Conservation (phyloP, 2,888 invertebrate species). For the Drosophila melanosoma region DNA sequence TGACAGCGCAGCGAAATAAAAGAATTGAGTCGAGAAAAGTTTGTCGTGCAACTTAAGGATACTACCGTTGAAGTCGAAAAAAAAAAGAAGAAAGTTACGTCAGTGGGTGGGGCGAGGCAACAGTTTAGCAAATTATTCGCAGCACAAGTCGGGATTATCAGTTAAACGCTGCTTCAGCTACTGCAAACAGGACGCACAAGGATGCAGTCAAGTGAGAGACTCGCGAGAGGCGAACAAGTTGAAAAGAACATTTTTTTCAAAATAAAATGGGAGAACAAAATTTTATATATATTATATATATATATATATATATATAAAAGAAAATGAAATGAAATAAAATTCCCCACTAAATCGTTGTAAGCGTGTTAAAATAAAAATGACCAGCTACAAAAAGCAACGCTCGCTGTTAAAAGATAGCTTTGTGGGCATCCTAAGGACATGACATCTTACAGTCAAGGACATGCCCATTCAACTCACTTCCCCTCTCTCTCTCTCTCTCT, state of each 20-base stretch:
- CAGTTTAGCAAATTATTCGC: constrained; percentile 75
- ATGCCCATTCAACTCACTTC: constrained; percentile 21
- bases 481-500: not conserved
- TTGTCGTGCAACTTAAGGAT: constrained; percentile 13
- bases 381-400: constrained; percentile 24
- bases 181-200: constrained; percentile 27
- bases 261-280: constrained; percentile 16
- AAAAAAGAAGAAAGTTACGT: not conserved
- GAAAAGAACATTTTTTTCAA: constrained; percentile 3
- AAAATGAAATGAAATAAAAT: constrained; percentile 40
- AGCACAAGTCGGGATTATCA: constrained; percentile 80
- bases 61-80: constrained; percentile 18
- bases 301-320: constrained; percentile 15
- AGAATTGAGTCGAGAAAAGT: constrained; percentile 29
- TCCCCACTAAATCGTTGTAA: constrained; percentile 64
- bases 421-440: constrained; percentile 20
- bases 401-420: constrained; percentile 25
- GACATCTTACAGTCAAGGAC: constrained; percentile 73
- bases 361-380: constrained; percentile 62
- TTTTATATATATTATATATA: constrained; percentile 18
- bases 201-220: constrained; percentile 57
- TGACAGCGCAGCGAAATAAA: constrained; percentile 34
- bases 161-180: constrained; percentile 55
- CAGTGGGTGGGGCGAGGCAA: constrained; percentile 34
- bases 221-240: constrained; percentile 49